These are phyloP conservation scores for Cataglyphis cursor DNA, from an alignment of 2,888 invertebrate species.

Conservation along the genomic window DNA sequence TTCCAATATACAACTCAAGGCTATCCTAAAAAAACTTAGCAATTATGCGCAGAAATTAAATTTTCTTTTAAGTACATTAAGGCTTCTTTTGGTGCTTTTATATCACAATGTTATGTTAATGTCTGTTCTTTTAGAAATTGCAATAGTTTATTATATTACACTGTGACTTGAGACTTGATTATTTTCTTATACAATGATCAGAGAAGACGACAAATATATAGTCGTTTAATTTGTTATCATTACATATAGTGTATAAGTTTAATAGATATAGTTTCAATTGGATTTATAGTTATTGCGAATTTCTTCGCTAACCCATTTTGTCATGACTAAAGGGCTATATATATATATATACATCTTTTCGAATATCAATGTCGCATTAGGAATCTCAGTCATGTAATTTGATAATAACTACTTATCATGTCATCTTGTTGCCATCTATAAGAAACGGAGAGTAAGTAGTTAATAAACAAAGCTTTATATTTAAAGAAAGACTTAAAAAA, in stretches of 20 bases:
- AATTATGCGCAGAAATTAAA: constrained; percentile 30
- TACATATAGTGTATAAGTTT: constrained; percentile 23
- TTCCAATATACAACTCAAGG: neutral
- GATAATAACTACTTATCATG: constrained; percentile 27
- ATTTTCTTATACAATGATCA: constrained; percentile 15
- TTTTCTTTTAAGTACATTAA: constrained; percentile 18
- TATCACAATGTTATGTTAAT: constrained; percentile 42
- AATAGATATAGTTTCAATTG: constrained; percentile 24
- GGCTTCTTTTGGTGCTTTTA: constrained; percentile 42
- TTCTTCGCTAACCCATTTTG: neutral
- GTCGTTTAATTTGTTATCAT: constrained; percentile 27
- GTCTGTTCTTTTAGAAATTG: constrained; percentile 24
- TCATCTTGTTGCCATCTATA: constrained; percentile 16
- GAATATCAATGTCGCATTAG: constrained; percentile 29
- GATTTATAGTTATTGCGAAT: neutral
- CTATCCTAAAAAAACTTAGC: neutral
- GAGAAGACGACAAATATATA: constrained; percentile 23
- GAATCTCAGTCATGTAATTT: constrained; percentile 28
- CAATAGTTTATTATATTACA: constrained; percentile 46
- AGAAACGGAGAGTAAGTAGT: constrained; percentile 42
- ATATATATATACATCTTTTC: neutral
- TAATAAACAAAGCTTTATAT: constrained; percentile 54
- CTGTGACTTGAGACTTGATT: constrained; percentile 35
- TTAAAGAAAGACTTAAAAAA: constrained; percentile 39
- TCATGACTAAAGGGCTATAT: constrained; percentile 1